These are phyloP conservation scores for Sminthurinus signatus DNA, from an alignment of 1,140 invertebrate genomes.

Conservation along the genomic window DNA sequence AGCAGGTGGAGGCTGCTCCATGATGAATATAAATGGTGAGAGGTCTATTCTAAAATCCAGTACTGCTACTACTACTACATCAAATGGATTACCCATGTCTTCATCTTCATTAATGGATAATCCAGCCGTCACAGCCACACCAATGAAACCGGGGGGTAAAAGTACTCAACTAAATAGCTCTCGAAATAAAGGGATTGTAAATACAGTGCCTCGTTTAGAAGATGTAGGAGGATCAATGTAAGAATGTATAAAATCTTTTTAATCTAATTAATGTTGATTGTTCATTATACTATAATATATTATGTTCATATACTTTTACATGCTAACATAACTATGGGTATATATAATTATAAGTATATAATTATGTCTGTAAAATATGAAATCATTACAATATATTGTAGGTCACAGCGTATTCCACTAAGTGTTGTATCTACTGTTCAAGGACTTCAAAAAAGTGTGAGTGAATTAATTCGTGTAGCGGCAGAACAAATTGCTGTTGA, in stretches of 20 bases:
- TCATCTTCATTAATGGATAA: conserved; percentile 6
- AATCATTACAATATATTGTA: too few species aligned
- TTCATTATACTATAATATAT: too few species aligned
- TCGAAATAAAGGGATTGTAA: conserved; percentile 6
- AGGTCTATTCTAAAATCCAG: neutral
- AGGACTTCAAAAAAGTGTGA: conserved; percentile 23
- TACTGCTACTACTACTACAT: neutral
- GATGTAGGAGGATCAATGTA: too few species aligned
- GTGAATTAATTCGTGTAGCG: conserved; percentile 20
- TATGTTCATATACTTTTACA: too few species aligned
- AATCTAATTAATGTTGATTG: too few species aligned
- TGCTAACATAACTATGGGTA: too few species aligned
- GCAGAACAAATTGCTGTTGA: conserved; percentile 36
- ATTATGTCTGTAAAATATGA: too few species aligned
- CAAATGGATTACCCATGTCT: conserved; percentile 19
- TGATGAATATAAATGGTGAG: conserved; percentile 4
- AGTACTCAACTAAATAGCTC: neutral
- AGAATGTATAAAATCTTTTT: too few species aligned
- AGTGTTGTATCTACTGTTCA: conserved; percentile 27
- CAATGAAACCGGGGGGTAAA: conserved; percentile 7
- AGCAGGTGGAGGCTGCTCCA: too few species aligned
- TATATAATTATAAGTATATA: too few species aligned
- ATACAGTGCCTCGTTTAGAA: conserved; percentile 30
- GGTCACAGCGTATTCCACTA: too few species aligned
- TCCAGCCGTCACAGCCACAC: conserved; percentile 18